These are phyloP conservation scores for Hemiprocne comata DNA, from an alignment of 2,113 vertebrate species.

Conservation along the genomic window DNA sequence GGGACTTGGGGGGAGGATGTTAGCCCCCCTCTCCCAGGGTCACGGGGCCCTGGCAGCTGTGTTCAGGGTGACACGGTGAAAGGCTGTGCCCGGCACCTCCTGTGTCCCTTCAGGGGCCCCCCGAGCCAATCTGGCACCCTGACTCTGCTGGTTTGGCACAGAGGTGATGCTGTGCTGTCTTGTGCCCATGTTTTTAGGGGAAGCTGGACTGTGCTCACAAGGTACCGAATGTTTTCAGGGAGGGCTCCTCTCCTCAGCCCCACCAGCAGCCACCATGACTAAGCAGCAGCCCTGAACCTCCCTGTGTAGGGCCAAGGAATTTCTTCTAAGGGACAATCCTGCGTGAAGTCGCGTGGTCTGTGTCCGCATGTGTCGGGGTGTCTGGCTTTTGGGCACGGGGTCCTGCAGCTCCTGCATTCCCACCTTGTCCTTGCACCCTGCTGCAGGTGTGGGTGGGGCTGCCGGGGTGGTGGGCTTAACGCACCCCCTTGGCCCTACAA, in stretches of 20 bases:
- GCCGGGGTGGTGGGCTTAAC: no score
- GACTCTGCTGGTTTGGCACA: background rate
- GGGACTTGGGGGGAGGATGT: background rate
- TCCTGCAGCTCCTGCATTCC: background rate
- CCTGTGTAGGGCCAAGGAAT: fast-evolving
- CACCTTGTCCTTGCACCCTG: fast-evolving
- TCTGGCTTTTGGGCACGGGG: background rate
- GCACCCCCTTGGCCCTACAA: background rate
- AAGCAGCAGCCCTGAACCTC: background rate
- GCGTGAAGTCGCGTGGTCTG: fast-evolving
- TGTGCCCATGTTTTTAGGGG: background rate
- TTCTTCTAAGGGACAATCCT: background rate
- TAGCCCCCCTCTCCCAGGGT: background rate
- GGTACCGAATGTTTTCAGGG: fast-evolving
- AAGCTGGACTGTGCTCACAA: background rate
- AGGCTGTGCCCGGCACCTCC: background rate
- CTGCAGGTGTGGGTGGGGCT: background rate
- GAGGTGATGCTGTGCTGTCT: fast-evolving
- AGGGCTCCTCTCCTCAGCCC: background rate
- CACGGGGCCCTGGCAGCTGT: fast-evolving
- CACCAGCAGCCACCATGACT: background rate
- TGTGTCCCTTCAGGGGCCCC: fast-evolving
- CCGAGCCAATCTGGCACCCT: background rate
- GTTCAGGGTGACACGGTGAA: background rate
- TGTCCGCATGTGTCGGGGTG: fast-evolving